phyloP scores from a whole-genome alignment of 2,797 vertebrate genomes.

The Lepus oiostolus region DNA sequence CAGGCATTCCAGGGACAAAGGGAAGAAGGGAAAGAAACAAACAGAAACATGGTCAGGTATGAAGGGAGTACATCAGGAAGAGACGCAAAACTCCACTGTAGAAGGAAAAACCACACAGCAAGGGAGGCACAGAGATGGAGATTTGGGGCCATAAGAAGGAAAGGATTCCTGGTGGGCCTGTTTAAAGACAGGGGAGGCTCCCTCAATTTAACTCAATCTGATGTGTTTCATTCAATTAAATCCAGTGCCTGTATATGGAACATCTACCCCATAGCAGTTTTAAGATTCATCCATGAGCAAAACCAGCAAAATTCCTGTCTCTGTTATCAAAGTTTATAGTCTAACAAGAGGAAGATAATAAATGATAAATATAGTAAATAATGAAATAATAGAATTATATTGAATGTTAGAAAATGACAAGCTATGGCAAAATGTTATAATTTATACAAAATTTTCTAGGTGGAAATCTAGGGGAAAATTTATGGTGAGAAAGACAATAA shows the following conservation, averaged over 20 bases:
- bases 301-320: not conserved
- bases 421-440: not conserved
- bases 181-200: not conserved
- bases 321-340: not conserved
- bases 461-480: not conserved
- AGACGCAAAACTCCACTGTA: not conserved
- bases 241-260: not conserved
- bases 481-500: not conserved
- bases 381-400: not conserved
- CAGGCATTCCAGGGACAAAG: not conserved
- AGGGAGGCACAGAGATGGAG: not conserved
- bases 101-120: accelerated
- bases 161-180: not conserved
- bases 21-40: not conserved
- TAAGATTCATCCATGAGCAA: not conserved
- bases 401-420: not conserved
- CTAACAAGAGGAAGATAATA: not conserved
- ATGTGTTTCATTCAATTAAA: not conserved
- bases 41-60: not conserved
- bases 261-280: not conserved
- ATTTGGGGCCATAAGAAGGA: not conserved
- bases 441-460: not conserved
- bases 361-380: not conserved
- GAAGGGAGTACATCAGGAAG: not conserved
- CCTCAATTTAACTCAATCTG: not conserved